Evolutionary conservation across 2,888 invertebrate genomes (phyloP).

Genomic region (Ichneumon xanthorius): DNA sequence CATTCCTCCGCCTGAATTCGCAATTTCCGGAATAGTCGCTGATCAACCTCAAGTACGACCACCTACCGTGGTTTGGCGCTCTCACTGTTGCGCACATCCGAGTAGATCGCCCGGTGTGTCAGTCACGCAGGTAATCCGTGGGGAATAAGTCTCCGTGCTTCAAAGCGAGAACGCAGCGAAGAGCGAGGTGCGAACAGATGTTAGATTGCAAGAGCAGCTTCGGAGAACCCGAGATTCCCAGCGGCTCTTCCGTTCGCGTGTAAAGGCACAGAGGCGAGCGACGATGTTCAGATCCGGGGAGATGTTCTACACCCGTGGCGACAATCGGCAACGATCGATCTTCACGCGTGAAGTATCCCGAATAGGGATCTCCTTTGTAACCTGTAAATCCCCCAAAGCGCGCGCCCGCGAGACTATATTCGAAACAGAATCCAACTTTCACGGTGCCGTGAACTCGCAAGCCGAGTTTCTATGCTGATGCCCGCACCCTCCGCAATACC

Average conservation of each 20-base stretch:
- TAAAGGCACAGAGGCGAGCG: conserved; percentile 25
- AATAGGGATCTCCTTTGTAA: conserved; percentile 47
- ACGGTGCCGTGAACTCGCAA: conserved; percentile 15
- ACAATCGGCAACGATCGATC: conserved; percentile 57
- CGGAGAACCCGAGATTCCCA: not conserved
- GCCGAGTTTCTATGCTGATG: conserved; percentile 8
- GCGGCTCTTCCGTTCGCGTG: conserved; percentile 9
- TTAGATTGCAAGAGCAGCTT: not conserved
- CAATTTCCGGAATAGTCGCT: conserved; percentile 34
- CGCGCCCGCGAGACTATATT: conserved; percentile 33
- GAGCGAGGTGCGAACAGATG: conserved; percentile 10
- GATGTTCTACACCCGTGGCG: conserved; percentile 18
- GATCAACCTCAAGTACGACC: not conserved
- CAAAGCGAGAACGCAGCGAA: not conserved
- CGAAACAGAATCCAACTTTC: conserved; percentile 47
- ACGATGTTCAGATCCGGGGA: not conserved
- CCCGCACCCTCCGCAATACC: not conserved
- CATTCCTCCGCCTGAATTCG: conserved; percentile 36
- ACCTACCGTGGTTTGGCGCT: not conserved
- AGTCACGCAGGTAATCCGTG: no score
- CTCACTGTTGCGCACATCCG: not conserved
- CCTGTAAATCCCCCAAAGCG: conserved; percentile 27
- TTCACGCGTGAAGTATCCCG: conserved; percentile 41
- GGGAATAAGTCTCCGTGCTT: not conserved
- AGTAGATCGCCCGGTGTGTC: not conserved